Base-by-base conservation (phyloP, 2,797 vertebrate species). In the Pterois miles region DNA sequence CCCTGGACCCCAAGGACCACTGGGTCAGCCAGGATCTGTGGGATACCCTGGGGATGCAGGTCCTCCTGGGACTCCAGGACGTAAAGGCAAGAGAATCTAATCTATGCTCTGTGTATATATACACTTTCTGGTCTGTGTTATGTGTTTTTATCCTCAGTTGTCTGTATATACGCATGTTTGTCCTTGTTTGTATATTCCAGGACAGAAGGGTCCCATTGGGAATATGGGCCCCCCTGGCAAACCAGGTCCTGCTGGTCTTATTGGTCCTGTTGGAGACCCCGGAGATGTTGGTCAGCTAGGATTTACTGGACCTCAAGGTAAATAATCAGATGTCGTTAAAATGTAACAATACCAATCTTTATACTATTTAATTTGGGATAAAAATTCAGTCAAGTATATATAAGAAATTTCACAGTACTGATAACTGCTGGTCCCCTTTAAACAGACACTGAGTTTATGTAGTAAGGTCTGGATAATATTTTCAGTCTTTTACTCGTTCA, bases 241-340 rank as follows among this genome's bases (percentile, higher is more conserved):
- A 14, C 2, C 5, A 43, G 92, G 93, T 65, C 78, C 56, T 65
- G 67, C 74, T 59, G 92, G 93, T 48, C 29, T 0, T n/a, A 23
- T 69, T 29, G 92, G 93, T 65, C 56, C 23, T 58, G 13, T 68
- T 75, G 93, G 93, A 74, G 84, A 92, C 40, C 56, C 73, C 46
- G 92, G 93, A 56, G 70, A 90, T 73, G 9, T 2, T 67, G 92
- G 93, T 36, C 81, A 75, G 14, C 31, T 0, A 43, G 93, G 93
- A 69, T 92, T 88, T 71, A 25, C 57, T 25, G 93, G 92, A 59
- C 73, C 59, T 71, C 83, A 93, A 84, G 93, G 93, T 94, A 4
- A 87, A 70, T 38, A 58, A 53, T 65, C 20, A 58, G 25, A 40
- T 0, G 0, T 40, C 20, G 13, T 29, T 8, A 65, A 6, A 7